Conservation (phyloP, 30 jellyfish, hydroid and myxozoan species). For the Aurelia coerulea region DNA sequence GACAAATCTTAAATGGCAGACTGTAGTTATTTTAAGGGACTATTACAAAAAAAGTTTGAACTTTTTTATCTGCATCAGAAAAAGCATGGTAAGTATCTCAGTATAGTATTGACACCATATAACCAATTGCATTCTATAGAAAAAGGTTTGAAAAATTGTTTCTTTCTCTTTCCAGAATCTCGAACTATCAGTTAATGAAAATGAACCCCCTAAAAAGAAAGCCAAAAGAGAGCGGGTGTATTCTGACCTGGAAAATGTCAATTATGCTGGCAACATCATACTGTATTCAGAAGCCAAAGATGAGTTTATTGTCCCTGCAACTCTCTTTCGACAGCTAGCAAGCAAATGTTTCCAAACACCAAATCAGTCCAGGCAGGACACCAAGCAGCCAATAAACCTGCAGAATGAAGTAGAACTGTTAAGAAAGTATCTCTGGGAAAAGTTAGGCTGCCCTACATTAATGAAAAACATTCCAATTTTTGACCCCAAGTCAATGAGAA, state of each 20-base stretch:
- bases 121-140: no score
- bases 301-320: constrained; percentile 9
- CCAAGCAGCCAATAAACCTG: neutral
- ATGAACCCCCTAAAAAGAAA: no score
- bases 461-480: neutral
- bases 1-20: no score
- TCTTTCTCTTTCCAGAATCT: no score
- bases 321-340: neutral
- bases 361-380: neutral
- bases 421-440: constrained; percentile 10
- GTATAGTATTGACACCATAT: no score
- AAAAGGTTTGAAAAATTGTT: no score
- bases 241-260: neutral
- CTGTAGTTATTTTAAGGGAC: no score
- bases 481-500: neutral
- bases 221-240: no score
- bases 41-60: no score
- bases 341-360: neutral
- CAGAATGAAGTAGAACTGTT: neutral
- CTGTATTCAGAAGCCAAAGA: neutral
- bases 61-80: no score
- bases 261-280: neutral
- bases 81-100: no score
- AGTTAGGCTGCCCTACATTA: constrained; percentile 16
- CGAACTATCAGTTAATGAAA: no score